These are phyloP conservation scores for Drosophila lacertosa DNA, from an alignment of 1,140 invertebrate species.

Conservation along the genomic window DNA sequence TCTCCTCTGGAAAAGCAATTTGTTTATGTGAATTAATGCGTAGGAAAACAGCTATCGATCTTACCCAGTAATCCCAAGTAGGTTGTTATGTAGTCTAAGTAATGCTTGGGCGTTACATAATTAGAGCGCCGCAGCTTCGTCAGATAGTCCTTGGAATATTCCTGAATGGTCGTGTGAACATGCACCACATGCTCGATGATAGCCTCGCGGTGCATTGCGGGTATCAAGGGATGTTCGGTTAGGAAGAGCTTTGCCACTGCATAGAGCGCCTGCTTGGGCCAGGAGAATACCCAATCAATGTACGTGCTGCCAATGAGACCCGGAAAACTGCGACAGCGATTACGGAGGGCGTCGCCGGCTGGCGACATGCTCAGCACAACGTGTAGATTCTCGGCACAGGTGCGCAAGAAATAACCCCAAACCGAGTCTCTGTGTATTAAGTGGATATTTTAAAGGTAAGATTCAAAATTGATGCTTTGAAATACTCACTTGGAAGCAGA, in stretches of 20 bases:
- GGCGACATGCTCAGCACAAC: slow-evolving; percentile 96
- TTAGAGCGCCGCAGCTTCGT: slow-evolving; percentile 90
- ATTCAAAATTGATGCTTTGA: not conserved
- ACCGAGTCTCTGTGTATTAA: slow-evolving; percentile 87
- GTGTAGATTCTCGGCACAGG: slow-evolving; percentile 92
- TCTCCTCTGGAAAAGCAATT: slow-evolving; percentile 73
- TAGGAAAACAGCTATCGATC: not conserved
- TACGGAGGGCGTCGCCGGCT: slow-evolving; percentile 91
- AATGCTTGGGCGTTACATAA: slow-evolving; percentile 95
- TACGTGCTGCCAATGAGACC: slow-evolving; percentile 96
- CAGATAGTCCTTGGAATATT: slow-evolving; percentile 90
- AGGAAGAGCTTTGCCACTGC: slow-evolving; percentile 93
- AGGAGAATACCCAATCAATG: slow-evolving; percentile 96
- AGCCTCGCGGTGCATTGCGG: slow-evolving; percentile 87
- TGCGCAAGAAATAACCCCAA: slow-evolving; percentile 93
- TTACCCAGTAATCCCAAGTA: slow-evolving; percentile 91
- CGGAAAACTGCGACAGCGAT: slow-evolving; percentile 94
- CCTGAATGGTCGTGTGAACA: slow-evolving; percentile 90
- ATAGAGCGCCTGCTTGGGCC: slow-evolving; percentile 94
- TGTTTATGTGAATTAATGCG: not conserved
- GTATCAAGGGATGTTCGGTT: slow-evolving; percentile 86
- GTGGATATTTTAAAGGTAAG: not conserved
- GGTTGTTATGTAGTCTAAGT: slow-evolving; percentile 92
- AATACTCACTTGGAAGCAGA: slow-evolving; percentile 88
- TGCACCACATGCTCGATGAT: slow-evolving; percentile 93